A percentile compares a stretch with the other conserved stretches of the same genome.
phyloP scores from a whole-genome alignment of 2,797 vertebrate genomes.

The Lagodon rhomboides region DNA sequence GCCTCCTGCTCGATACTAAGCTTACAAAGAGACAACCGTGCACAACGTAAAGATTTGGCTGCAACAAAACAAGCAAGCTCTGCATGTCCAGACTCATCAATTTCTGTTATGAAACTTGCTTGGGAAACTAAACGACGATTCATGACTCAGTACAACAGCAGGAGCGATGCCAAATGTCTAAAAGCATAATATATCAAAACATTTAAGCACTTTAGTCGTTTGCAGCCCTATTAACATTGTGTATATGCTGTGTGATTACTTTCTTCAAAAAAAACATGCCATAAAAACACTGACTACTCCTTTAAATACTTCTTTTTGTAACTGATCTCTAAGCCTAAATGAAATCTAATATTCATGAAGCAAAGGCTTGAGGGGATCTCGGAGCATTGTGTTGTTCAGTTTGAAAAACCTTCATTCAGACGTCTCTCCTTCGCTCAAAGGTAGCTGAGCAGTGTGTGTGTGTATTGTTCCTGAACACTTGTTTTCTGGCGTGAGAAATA shows the following conservation, averaged over 20 bases:
- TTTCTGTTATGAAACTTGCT: slow-evolving; percentile 11
- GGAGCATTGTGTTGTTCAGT: slow-evolving; percentile 31
- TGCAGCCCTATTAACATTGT: not conserved
- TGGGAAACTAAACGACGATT: not conserved
- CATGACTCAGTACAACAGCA: not conserved
- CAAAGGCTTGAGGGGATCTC: slow-evolving; percentile 38
- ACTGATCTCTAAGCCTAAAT: slow-evolving; percentile 21
- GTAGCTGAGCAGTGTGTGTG: slow-evolving; percentile 37
- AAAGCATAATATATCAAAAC: not conserved
- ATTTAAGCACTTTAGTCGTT: not conserved
- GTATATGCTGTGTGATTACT: not conserved
- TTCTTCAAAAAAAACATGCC: slow-evolving; percentile 12
- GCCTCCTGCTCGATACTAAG: not conserved
- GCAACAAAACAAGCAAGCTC: slow-evolving; percentile 14
- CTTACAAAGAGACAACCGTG: not conserved
- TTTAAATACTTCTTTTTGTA: slow-evolving; percentile 12
- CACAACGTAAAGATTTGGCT: slow-evolving; percentile 5
- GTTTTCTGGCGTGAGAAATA: slow-evolving; percentile 19
- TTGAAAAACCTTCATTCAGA: slow-evolving; percentile 52
- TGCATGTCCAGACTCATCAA: not conserved
- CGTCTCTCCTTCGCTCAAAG: slow-evolving; percentile 33
- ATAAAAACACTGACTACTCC: slow-evolving; percentile 21
- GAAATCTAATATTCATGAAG: slow-evolving; percentile 59
- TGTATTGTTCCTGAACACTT: slow-evolving; percentile 34
- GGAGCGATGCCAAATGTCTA: not conserved